Base-by-base conservation (phyloP, 2,113 vertebrate species). In the Hemiprocne comata region DNA sequence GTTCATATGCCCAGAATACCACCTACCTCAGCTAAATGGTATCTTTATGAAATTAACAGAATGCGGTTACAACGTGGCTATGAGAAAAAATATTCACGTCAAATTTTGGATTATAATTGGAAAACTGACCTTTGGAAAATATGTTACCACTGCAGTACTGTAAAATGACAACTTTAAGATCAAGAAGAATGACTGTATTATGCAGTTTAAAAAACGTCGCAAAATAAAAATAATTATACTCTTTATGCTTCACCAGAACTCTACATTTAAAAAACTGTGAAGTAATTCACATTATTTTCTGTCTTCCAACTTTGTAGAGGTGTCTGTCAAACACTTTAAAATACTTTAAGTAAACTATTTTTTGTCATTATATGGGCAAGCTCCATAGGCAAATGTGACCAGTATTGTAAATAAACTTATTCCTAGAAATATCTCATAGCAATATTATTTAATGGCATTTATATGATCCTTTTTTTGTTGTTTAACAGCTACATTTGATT, bases 11-110 rank as follows among this genome's bases (percentile, higher is more conserved):
- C 97, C 97, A 97, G 97, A 98, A 97, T 97, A 93, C 97, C 97
- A 98, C 97, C 98, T 98, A 97, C 98, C 97, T 98, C 98, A 98
- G 97, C 98, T 98, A 98, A 98, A 98, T 97, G 98, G 98, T 97
- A 98, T 98, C 98, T 98, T 98, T 98, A 98, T 98, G 97, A 98
- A 98, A 98, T 98, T 96, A 97, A 94, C 94, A 97, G 96, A 98
- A 97, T 89, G 80, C 5, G 87, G 96, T 97, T 97, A 83, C 95
- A 96, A 85, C 36, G 85, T 57, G 84, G 85, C 74, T 38, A 92
- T 96, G 77, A 95, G 92, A 93, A 96, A 97, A 96, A 97, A 98
- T 97, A 96, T 90, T 85, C 96, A 89, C 44, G 67, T 97, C 96
- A 95, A 96, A 94, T 96, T 98, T 97, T 96, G 97, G 93, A 97